Base-by-base conservation (phyloP, 1,140 invertebrate species). In the Brachionus sp. region DNA sequence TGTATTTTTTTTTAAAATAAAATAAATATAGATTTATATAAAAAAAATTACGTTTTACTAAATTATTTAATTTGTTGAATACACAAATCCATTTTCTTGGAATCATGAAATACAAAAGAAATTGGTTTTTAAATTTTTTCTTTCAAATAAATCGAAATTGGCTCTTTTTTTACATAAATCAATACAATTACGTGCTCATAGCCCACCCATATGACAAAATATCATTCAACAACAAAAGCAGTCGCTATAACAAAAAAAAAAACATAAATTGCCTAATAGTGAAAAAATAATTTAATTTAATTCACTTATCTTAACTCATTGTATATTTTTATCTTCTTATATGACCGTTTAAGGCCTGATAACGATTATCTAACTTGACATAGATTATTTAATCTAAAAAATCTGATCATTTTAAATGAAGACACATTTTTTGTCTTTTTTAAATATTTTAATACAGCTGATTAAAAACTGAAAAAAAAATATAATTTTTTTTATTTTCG, bases 91-190 rank as follows among this genome's bases (percentile, higher is more conserved):
- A 25, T 25, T 57, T 57, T 19, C 16, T 57, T 19, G 50, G 19
- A 57, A 57, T 57, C 50, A 57, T 57, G 50, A 57, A 57, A 57
- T 57, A 57, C 50, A 57, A 57, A 57, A 57, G 50, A 57, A 57
- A 57, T 57, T 19, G 19, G 19, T 3, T 42, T 42, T 42, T 42
- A 6, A 1, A 10, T 42, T 13, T 42, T 42, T 3, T 50, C 4
- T n/a, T 46, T 12, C n/a, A 5, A n/a, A 12, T n/a, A 50, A 50
- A 50, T 50, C 12, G 16, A 57, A 57, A 57, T 57, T 7, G 9
- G 50, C 0, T 16, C 16, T 19, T 23, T 57, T 23, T 57, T 57
- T 29, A 25, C 50, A 23, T 57, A 57, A 57, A 57, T 57, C 50
- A 23, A 57, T 57, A 57, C 44, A 57, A 57, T 57, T 57, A 57